These are phyloP conservation scores for Chloebia gouldiae DNA, from an alignment of 2,113 vertebrate genomes.

Conservation along the genomic window DNA sequence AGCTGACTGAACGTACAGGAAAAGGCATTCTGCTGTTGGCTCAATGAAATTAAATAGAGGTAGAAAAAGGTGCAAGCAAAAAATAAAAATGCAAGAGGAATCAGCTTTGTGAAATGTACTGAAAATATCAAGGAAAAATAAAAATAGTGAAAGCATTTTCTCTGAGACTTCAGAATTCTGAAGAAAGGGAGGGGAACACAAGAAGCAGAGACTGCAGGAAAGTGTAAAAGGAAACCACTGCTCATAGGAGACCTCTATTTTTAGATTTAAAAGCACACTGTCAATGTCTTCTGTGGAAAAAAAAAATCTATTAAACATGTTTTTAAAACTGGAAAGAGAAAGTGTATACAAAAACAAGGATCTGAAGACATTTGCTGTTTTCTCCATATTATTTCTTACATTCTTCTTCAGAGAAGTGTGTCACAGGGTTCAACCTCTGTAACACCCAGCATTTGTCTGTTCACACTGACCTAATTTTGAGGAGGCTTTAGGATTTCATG, in stretches of 20 bases:
- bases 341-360: background rate
- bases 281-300: background rate
- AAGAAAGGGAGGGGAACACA: accelerated
- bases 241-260: background rate
- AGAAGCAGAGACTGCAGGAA: background rate
- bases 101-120: background rate
- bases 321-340: background rate
- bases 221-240: background rate
- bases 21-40: background rate
- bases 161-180: background rate
- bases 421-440: background rate
- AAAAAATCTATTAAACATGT: background rate
- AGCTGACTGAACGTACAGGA: background rate
- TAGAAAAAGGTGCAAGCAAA: background rate
- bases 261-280: background rate
- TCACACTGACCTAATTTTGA: slow-evolving; percentile 38
- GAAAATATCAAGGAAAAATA: background rate
- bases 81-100: background rate
- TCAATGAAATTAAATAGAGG: background rate
- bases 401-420: background rate
- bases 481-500: slow-evolving; percentile 2
- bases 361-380: background rate
- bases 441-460: background rate
- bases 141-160: background rate
- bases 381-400: background rate